Conservation (phyloP, 2,797 vertebrate species). For the Anniella stebbinsi region DNA sequence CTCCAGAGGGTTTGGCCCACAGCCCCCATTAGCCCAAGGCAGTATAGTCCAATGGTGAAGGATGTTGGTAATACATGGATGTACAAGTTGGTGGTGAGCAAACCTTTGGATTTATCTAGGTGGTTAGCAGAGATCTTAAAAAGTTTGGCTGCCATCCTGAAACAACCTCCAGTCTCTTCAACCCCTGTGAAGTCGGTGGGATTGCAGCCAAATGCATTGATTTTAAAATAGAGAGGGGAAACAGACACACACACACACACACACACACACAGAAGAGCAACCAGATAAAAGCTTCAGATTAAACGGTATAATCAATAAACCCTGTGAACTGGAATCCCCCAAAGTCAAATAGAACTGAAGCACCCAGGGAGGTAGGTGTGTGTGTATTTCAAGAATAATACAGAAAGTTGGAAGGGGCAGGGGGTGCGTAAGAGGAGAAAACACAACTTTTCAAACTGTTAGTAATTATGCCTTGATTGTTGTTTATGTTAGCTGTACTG, state of each 20-base stretch:
- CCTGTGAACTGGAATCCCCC: constrained; percentile 59
- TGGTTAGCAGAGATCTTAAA: not conserved
- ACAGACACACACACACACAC: too few species aligned
- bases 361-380: constrained; percentile 60
- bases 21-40: too few species aligned
- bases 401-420: constrained; percentile 46
- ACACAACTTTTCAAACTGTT: constrained; percentile 63
- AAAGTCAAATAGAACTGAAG: constrained; percentile 57
- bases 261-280: constrained; percentile 13
- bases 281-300: constrained; percentile 51
- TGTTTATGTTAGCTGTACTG: constrained; percentile 79
- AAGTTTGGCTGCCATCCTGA: not conserved
- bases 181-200: not conserved
- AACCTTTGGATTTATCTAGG: not conserved
- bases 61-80: too few species aligned
- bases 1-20: too few species aligned
- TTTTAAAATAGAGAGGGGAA: constrained; percentile 47
- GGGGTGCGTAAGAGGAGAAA: constrained; percentile 8
- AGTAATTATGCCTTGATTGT: constrained; percentile 80
- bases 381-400: constrained; percentile 43
- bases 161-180: not conserved
- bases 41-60: too few species aligned
- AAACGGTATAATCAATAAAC: constrained; percentile 68
- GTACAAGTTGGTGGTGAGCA: not conserved
- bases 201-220: constrained; percentile 30